Evolutionary conservation across 2,888 invertebrate species (phyloP), one percentile per base, ranked within the genome.

Genomic region (Drosophila meridiana): DNA sequence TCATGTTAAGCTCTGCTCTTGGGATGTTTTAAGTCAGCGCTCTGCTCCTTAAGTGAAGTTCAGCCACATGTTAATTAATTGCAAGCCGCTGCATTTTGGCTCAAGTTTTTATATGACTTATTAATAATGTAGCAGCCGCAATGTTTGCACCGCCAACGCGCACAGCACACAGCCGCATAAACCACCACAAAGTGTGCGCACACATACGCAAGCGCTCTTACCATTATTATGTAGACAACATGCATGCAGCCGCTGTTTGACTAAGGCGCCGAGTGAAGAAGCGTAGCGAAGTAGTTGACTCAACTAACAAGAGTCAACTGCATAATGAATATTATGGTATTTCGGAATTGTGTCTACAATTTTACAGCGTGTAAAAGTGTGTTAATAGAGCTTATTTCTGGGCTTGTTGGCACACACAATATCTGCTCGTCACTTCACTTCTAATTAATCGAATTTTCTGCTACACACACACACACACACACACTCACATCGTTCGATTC

Each of bases 121-220:
- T 78, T 74, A 78, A 78, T 59, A 65, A 59, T 78, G 56, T 42
- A 78, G 58, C 30, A 45, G 64, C 71, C 64, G 62, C 78, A 78
- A 57, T 71, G 65, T 78, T 75, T 65, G 57, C 61, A 58, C 63
- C 53, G 45, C 68, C 40, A 71, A 45, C 14, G 32, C 45, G 34
- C 20, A 26, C 50, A 48, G 36, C 57, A 55, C 50, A 64, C 32
- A 40, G 34, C 30, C 66, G 13, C 58, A 47, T 30, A 42, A 68
- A 50, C 50, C 42, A 47, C 36, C 57, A n/a, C 26, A 47, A 38
- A 53, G 40, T 53, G 32, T 20, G 28, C 6, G 38, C 71, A 68
- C 45, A 71, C 56, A 60, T 65, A 64, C 71, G 62, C 38, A 14
- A 40, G 47, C 30, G 28, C 47, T 14, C 30, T 62, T 43, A 50